A percentile compares a stretch with the other conserved stretches of the same genome.
Evolutionary conservation across 2,888 invertebrate genomes (phyloP).

Genomic region (Brenthis daphne): DNA sequence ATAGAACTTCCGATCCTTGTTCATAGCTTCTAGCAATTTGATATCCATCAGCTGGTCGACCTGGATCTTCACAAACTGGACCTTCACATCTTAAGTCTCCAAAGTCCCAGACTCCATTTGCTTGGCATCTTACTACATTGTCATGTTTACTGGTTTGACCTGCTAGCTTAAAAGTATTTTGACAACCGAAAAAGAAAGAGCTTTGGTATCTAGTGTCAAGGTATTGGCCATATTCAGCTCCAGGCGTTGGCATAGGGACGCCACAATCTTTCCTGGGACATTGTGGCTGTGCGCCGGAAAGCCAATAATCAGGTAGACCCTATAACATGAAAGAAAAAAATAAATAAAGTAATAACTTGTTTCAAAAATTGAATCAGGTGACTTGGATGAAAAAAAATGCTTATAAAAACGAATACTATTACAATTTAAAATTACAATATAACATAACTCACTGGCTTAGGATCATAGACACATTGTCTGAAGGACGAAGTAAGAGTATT

Average conservation of each 20-base stretch:
- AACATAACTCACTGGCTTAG: slow-evolving; percentile 85
- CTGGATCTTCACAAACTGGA: slow-evolving; percentile 97
- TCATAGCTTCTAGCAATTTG: slow-evolving; percentile 93
- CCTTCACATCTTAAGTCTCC: slow-evolving; percentile 98
- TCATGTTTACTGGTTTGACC: slow-evolving; percentile 96
- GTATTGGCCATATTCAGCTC: slow-evolving; percentile 95
- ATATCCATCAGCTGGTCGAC: slow-evolving; percentile 94
- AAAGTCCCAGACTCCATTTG: slow-evolving; percentile 98
- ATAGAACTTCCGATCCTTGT: slow-evolving; percentile 94
- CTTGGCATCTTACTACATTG: slow-evolving; percentile 94
- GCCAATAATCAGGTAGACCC: slow-evolving; percentile 95
- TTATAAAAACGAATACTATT: no score
- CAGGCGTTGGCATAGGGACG: slow-evolving; percentile 94
- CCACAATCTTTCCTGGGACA: slow-evolving; percentile 96
- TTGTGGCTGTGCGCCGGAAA: slow-evolving; percentile 92
- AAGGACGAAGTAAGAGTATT: slow-evolving; percentile 92
- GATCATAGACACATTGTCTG: slow-evolving; percentile 97
- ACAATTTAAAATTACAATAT: neutral
- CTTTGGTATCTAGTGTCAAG: slow-evolving; percentile 95
- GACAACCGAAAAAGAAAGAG: slow-evolving; percentile 97
- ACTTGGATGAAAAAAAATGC: neutral
- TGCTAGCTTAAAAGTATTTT: slow-evolving; percentile 96
- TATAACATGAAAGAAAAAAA: slow-evolving; percentile 49
- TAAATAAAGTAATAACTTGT: neutral
- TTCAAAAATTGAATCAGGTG: neutral